Evolutionary conservation across 2,888 invertebrate genomes (phyloP).

Genomic region (Melipona bicolor): DNA sequence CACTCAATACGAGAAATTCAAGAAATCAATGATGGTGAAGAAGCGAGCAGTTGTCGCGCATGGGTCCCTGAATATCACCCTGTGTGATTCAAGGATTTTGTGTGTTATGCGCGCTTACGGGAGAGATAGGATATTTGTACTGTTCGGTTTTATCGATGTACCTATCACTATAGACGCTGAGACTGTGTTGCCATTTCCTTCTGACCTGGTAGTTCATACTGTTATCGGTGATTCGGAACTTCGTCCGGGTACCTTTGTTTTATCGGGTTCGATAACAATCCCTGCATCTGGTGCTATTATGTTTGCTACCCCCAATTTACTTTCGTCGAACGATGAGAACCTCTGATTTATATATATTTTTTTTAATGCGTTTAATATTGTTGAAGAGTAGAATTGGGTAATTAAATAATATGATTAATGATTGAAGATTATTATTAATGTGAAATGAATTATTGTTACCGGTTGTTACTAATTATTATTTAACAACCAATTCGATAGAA

Average conservation of each 20-base stretch:
- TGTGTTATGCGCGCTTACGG: slow-evolving; percentile 32
- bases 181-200: slow-evolving; percentile 65
- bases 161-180: slow-evolving; percentile 64
- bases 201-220: slow-evolving; percentile 64
- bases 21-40: slow-evolving; percentile 85
- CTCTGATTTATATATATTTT: neutral
- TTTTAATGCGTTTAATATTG: neutral
- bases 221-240: slow-evolving; percentile 69
- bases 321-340: neutral
- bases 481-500: too few relatives aligned
- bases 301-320: neutral
- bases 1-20: slow-evolving; percentile 87
- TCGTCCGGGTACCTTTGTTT: slow-evolving; percentile 30
- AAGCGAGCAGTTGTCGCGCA: slow-evolving; percentile 83
- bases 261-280: slow-evolving; percentile 56
- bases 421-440: too few relatives aligned
- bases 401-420: too few relatives aligned
- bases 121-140: neutral
- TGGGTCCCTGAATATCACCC: slow-evolving; percentile 80
- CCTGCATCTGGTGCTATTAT: slow-evolving; percentile 74
- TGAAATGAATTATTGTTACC: too few relatives aligned
- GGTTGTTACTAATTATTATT: too few relatives aligned
- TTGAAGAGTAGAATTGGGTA: too few relatives aligned
- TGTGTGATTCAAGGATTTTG: slow-evolving; percentile 65
- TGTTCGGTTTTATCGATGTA: slow-evolving; percentile 72